Conservation (phyloP, 2,113 vertebrate species). For the Cacatua alba region DNA sequence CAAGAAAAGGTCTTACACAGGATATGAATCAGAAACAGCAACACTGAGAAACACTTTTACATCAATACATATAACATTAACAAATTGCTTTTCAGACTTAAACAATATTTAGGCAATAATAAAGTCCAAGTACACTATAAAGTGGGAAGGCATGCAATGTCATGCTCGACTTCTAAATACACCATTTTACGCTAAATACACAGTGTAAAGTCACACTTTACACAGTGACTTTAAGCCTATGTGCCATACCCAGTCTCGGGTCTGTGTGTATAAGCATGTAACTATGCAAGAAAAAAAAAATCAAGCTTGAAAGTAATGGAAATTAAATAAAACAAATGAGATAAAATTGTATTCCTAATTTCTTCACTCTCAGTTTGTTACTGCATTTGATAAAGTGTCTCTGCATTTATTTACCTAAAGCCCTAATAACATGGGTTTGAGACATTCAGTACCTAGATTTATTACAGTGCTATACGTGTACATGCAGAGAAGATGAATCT, state of each 20-base stretch:
- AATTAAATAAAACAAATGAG: background rate
- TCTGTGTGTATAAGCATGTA: background rate
- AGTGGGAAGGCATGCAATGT: background rate
- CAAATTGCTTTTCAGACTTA: background rate
- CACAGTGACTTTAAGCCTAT: background rate
- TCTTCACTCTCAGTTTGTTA: background rate
- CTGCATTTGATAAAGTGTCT: background rate
- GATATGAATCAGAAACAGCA: background rate
- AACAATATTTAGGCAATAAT: background rate
- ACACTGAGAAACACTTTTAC: background rate
- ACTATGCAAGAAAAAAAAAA: background rate
- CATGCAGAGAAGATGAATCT: background rate
- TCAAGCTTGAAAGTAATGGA: background rate
- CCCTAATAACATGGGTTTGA: background rate
- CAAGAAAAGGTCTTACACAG: background rate
- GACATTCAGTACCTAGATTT: background rate
- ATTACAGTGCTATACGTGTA: background rate
- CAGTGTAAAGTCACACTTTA: background rate
- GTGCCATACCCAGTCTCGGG: background rate
- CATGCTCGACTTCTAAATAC: background rate
- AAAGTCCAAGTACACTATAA: background rate
- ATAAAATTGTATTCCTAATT: background rate
- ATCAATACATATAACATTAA: background rate
- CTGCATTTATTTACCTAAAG: background rate
- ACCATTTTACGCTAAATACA: background rate